Percentiles rank a stretch among this genome's conserved stretches.
Conservation (phyloP, 2,113 vertebrate genomes). For the Marmota monax region DNA sequence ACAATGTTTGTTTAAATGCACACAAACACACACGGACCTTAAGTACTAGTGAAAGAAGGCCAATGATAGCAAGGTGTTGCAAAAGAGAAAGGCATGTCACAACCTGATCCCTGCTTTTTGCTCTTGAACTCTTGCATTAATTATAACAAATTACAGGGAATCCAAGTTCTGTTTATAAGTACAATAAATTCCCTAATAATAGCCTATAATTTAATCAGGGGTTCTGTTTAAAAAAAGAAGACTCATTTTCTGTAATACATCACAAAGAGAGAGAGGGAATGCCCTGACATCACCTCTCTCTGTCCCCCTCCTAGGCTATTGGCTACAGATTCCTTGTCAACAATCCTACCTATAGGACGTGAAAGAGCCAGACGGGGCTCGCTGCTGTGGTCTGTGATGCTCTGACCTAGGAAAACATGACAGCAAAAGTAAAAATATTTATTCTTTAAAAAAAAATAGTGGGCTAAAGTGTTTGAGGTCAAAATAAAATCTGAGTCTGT, state of each 20-base stretch:
- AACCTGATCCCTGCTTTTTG: conserved; percentile 85
- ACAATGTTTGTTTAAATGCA: conserved; percentile 81
- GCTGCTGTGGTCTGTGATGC: not conserved
- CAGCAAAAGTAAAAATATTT: not conserved
- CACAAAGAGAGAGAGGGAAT: not conserved
- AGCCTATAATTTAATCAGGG: conserved; percentile 87
- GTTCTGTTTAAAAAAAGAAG: conserved; percentile 79
- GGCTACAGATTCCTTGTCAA: not conserved
- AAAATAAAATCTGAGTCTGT: not conserved
- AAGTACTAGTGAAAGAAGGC: conserved; percentile 75
- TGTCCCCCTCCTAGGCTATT: not conserved
- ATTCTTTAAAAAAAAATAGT: not conserved
- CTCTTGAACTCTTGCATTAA: conserved; percentile 88
- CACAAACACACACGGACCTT: conserved; percentile 64
- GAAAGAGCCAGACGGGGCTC: not conserved
- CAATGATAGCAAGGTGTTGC: conserved; percentile 82
- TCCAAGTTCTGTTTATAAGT: conserved; percentile 83
- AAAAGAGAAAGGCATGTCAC: conserved; percentile 82
- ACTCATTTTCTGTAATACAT: conserved; percentile 78
- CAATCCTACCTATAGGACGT: rapidly evolving
- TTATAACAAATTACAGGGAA: conserved; percentile 91
- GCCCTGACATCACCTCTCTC: not conserved
- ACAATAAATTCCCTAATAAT: conserved; percentile 86
- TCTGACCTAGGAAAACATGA: not conserved
- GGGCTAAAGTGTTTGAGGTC: not conserved